Evolutionary conservation across 2,113 vertebrate genomes (phyloP).

Genomic region (Pionites leucogaster): DNA sequence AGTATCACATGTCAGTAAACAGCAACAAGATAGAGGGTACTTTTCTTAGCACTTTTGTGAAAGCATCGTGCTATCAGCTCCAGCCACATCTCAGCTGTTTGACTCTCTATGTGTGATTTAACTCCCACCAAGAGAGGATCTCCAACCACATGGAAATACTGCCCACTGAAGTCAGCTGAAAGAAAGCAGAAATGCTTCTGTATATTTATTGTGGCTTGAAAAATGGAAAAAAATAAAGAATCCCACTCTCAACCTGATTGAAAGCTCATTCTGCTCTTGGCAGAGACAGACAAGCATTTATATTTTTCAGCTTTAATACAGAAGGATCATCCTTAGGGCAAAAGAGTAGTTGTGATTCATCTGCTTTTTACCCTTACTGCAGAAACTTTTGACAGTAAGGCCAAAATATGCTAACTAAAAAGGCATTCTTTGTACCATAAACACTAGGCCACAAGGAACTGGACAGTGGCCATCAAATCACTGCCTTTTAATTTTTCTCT

Average conservation of each 20-base stretch:
- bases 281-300: conserved; percentile 47
- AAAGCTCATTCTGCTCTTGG: conserved; percentile 46
- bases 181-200: conserved; percentile 21
- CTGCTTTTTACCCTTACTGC: conserved; percentile 37
- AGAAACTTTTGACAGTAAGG: conserved; percentile 51
- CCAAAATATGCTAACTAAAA: conserved; percentile 58
- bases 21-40: conserved; percentile 56
- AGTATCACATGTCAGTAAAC: conserved; percentile 73
- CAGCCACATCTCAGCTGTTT: conserved; percentile 35
- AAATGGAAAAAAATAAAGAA: background rate
- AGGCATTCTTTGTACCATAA: conserved; percentile 68
- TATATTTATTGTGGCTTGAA: background rate
- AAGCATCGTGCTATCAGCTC: background rate
- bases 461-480: conserved; percentile 61
- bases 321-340: conserved; percentile 50
- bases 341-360: conserved; percentile 56
- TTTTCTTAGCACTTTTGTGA: conserved; percentile 61
- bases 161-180: conserved; percentile 8
- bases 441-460: conserved; percentile 64
- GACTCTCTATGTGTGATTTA: background rate
- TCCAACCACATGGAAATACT: background rate
- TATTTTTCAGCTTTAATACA: conserved; percentile 44
- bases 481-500: conserved; percentile 59
- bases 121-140: background rate
- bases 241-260: background rate